Percentiles rank a stretch among this genome's conserved stretches.
phyloP scores from a whole-genome alignment of 1,140 invertebrate species.

The Trigoniulus corallinus region DNA sequence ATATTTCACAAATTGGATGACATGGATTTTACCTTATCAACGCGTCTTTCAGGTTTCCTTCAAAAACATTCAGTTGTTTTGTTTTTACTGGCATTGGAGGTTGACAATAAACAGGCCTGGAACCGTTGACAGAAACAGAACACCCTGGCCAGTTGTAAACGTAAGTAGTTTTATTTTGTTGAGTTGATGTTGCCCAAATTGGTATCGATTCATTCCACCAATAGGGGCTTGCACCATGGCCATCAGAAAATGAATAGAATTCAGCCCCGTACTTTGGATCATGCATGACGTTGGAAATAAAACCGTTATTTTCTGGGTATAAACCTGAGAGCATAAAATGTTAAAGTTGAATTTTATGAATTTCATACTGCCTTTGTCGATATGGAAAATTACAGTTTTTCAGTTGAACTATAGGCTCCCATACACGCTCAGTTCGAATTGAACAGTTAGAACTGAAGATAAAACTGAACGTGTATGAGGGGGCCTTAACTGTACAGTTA shows the following conservation, averaged over 20 bases:
- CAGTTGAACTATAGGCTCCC: neutral
- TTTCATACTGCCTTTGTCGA: neutral
- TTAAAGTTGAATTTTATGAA: neutral
- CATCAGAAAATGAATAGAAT: neutral
- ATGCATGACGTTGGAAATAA: neutral
- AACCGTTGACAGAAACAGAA: neutral
- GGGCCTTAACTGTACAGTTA: too few species aligned
- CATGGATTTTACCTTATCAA: too few species aligned
- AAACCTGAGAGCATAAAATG: neutral
- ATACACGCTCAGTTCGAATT: neutral
- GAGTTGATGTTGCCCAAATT: neutral
- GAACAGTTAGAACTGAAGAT: too few species aligned
- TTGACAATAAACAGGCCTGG: neutral
- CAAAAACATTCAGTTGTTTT: neutral
- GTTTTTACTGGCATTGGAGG: neutral
- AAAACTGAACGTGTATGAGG: too few species aligned
- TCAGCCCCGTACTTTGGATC: neutral
- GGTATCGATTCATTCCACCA: neutral
- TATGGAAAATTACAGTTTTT: neutral
- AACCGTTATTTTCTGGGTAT: neutral
- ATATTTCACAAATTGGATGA: too few species aligned
- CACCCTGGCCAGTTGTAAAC: neutral
- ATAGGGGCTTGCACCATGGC: neutral
- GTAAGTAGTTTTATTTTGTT: neutral
- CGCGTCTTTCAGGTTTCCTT: neutral